A percentile compares a stretch with the other conserved stretches of the same genome.
These are phyloP conservation scores for Ailurus styani DNA, from an alignment of 2,113 vertebrate species.

Conservation along the genomic window DNA sequence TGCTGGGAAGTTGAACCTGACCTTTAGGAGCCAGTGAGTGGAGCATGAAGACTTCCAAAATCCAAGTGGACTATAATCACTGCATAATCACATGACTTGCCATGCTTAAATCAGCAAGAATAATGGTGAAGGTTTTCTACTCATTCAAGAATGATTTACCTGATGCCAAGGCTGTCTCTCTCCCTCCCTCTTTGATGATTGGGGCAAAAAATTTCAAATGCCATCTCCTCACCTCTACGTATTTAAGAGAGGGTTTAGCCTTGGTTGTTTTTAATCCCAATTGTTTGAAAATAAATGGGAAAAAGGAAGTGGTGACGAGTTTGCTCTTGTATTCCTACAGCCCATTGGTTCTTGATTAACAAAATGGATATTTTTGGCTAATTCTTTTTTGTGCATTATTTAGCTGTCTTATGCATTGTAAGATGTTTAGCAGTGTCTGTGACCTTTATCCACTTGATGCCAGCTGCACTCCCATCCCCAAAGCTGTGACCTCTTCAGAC, in stretches of 20 bases:
- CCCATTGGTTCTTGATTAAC: neutral
- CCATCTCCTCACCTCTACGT: neutral
- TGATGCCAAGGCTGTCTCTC: neutral
- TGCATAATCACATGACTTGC: neutral
- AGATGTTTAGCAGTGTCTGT: neutral
- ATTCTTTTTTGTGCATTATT: neutral
- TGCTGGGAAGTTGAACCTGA: neutral
- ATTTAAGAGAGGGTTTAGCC: neutral
- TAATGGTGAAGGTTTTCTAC: neutral
- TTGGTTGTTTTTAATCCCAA: neutral
- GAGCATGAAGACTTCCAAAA: neutral
- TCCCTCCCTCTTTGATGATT: neutral
- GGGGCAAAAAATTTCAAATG: neutral
- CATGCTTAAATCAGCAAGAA: neutral
- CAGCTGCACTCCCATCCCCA: neutral
- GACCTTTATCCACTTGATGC: neutral
- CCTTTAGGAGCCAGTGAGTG: neutral
- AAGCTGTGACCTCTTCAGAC: neutral
- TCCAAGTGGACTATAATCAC: neutral
- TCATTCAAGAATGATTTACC: constrained; percentile 8
- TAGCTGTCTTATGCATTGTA: neutral
- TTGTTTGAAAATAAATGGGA: neutral
- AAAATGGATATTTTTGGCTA: neutral
- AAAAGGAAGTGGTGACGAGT: neutral
- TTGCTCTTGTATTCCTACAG: neutral